Evolutionary conservation across 2,888 invertebrate genomes (phyloP).

Genomic region (Amphipyra tragopoginis): DNA sequence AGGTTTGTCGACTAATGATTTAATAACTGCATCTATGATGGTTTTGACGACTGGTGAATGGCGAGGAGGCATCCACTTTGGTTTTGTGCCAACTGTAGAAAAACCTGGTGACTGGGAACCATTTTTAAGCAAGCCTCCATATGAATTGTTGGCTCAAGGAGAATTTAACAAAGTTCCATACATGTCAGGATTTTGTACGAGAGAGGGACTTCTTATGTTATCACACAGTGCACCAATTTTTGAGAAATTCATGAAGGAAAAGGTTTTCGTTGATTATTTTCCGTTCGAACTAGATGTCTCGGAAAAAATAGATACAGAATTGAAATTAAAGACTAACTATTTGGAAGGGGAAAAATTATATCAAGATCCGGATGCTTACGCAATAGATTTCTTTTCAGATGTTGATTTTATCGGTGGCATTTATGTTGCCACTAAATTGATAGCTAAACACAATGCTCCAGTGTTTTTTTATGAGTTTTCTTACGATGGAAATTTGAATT

Average conservation of each 20-base stretch:
- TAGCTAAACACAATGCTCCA: slow-evolving; percentile 77
- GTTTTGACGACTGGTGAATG: slow-evolving; percentile 63
- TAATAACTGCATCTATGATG: slow-evolving; percentile 73
- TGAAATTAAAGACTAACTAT: slow-evolving; percentile 80
- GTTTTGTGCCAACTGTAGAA: slow-evolving; percentile 86
- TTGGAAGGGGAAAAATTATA: slow-evolving; percentile 76
- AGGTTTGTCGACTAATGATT: slow-evolving; percentile 70
- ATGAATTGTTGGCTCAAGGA: slow-evolving; percentile 77
- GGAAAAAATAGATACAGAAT: slow-evolving; percentile 68
- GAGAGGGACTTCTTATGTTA: slow-evolving; percentile 83
- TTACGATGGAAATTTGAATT: slow-evolving; percentile 88
- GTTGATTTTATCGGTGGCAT: slow-evolving; percentile 81
- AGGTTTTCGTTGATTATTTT: slow-evolving; percentile 74
- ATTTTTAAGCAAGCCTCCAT: slow-evolving; percentile 81
- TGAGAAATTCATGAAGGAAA: slow-evolving; percentile 66
- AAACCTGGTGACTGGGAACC: slow-evolving; percentile 79
- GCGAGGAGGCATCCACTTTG: slow-evolving; percentile 81
- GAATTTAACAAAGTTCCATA: slow-evolving; percentile 85
- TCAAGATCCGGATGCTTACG: slow-evolving; percentile 76
- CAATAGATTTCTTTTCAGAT: slow-evolving; percentile 86
- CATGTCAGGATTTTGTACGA: slow-evolving; percentile 84
- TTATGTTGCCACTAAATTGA: slow-evolving; percentile 73
- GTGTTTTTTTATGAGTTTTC: slow-evolving; percentile 90
- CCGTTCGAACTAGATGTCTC: slow-evolving; percentile 71
- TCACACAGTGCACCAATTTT: slow-evolving; percentile 54